Conservation (phyloP, 2,113 vertebrate species). For the Eulacestoma nigropectus region DNA sequence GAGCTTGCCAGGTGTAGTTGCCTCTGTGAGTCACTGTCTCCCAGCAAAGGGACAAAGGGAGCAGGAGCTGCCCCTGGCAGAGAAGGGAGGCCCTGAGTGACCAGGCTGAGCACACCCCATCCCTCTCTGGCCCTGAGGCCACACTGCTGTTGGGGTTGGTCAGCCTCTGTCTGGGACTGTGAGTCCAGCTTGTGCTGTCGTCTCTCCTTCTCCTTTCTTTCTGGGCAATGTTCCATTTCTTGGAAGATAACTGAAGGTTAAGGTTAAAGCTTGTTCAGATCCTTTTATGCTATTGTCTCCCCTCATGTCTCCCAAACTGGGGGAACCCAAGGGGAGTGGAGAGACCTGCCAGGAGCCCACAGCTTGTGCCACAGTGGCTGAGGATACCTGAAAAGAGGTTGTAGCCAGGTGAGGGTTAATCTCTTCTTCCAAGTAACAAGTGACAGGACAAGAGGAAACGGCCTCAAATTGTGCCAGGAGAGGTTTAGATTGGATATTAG, state of each 20-base stretch:
- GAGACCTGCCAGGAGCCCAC: not conserved
- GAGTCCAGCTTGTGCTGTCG: not conserved
- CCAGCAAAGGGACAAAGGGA: no score
- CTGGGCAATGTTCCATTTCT: not conserved
- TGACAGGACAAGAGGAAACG: not conserved
- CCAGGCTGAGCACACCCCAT: not conserved
- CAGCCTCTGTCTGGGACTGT: not conserved
- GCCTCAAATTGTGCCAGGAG: not conserved
- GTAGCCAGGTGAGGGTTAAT: not conserved
- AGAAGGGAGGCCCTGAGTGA: not conserved
- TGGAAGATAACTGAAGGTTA: not conserved
- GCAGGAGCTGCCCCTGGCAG: not conserved
- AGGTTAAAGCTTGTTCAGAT: not conserved
- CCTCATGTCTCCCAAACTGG: accelerated
- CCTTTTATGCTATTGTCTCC: not conserved
- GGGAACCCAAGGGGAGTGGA: accelerated
- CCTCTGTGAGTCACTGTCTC: not conserved
- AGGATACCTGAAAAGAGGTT: not conserved
- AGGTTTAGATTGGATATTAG: not conserved
- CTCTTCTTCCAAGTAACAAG: not conserved
- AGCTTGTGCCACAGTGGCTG: not conserved
- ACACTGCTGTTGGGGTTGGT: not conserved
- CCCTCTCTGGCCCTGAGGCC: not conserved
- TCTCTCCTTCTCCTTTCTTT: not conserved
- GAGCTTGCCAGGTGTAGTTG: not conserved